Conservation (phyloP, 1,140 invertebrate species). For the Ceratina calcarata region DNA sequence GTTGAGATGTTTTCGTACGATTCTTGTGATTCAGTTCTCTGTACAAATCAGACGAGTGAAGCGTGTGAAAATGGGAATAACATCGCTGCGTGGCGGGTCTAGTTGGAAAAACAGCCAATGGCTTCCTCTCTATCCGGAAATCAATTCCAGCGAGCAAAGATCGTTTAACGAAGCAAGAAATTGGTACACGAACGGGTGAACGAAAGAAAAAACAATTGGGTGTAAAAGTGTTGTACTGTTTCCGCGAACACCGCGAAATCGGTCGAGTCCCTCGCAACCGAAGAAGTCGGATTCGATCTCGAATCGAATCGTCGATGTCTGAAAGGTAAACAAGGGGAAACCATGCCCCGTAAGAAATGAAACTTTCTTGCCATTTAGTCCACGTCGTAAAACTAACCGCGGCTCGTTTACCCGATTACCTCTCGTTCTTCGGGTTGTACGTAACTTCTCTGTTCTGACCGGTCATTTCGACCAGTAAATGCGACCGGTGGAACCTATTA, state of each 20-base stretch:
- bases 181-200: background rate
- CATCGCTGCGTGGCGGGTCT: background rate
- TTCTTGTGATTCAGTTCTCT: too few relatives aligned
- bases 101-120: background rate
- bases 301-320: conserved; percentile 41
- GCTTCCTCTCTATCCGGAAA: conserved; percentile 13
- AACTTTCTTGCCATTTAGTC: background rate
- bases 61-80: background rate
- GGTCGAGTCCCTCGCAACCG: background rate
- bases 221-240: conserved; percentile 6
- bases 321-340: conserved; percentile 55
- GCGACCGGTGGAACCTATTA: conserved; percentile 21
- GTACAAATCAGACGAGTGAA: background rate
- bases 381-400: conserved; percentile 39
- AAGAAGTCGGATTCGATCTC: background rate
- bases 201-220: background rate
- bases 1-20: too few relatives aligned
- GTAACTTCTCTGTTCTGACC: conserved; percentile 29
- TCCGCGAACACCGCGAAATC: conserved; percentile 21
- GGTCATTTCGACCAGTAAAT: conserved; percentile 13
- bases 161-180: background rate
- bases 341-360: conserved; percentile 25
- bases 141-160: background rate
- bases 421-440: conserved; percentile 49
- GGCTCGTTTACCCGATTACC: conserved; percentile 51